Conservation (phyloP, 1,140 invertebrate genomes). For the Drosophila paulistorum region DNA sequence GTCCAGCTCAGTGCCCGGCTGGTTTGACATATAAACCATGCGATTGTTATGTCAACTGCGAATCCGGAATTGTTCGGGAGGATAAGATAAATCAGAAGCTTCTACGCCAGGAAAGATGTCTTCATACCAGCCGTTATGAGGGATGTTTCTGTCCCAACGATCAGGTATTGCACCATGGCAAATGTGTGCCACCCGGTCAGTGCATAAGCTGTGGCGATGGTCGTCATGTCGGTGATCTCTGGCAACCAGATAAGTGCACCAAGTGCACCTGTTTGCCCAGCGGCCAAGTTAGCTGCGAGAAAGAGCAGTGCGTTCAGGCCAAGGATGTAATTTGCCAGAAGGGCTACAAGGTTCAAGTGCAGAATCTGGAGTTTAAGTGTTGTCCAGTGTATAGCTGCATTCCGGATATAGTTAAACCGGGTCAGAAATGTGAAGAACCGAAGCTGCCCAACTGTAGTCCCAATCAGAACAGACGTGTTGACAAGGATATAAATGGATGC, state of each 20-base stretch:
- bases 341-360: conserved; percentile 82
- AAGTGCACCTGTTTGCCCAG: conserved; percentile 87
- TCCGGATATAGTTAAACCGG: conserved; percentile 83
- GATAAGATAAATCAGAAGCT: conserved; percentile 46
- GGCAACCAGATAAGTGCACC: conserved; percentile 88
- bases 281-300: conserved; percentile 84
- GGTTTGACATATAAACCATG: conserved; percentile 88
- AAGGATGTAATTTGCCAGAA: conserved; percentile 85
- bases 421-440: conserved; percentile 85
- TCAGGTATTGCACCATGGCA: conserved; percentile 84
- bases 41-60: conserved; percentile 89
- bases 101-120: conserved; percentile 83
- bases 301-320: conserved; percentile 84
- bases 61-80: conserved; percentile 83
- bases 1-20: conserved; percentile 85
- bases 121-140: conserved; percentile 84
- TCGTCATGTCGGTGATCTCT: conserved; percentile 84
- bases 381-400: conserved; percentile 88
- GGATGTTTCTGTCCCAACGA: conserved; percentile 92
- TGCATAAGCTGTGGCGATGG: conserved; percentile 76
- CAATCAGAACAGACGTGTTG: conserved; percentile 85
- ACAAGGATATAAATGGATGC: conserved; percentile 85
- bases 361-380: conserved; percentile 85
- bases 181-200: conserved; percentile 78
- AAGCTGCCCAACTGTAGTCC: conserved; percentile 87